These are phyloP conservation scores for Etheostoma nigrum DNA, from an alignment of 2,797 vertebrate genomes.

Conservation along the genomic window DNA sequence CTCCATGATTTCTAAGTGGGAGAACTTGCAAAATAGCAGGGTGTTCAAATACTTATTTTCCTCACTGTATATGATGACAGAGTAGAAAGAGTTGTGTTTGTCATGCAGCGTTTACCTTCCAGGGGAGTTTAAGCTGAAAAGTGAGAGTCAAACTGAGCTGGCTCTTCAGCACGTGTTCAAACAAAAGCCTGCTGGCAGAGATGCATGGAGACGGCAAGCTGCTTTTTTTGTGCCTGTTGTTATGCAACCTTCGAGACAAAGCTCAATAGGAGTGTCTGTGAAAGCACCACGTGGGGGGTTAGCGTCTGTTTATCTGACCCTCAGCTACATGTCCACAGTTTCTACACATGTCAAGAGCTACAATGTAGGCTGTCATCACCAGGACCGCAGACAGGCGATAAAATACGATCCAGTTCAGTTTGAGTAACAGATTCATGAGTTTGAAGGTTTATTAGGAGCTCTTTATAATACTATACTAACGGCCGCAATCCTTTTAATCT, in stretches of 20 bases:
- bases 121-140: slow-evolving; percentile 52
- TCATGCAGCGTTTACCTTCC: slow-evolving; percentile 46
- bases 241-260: slow-evolving; percentile 65
- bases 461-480: neutral
- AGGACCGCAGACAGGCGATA: neutral
- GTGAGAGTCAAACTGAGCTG: slow-evolving; percentile 63
- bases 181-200: slow-evolving; percentile 67
- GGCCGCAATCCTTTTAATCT: neutral
- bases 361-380: slow-evolving; percentile 6
- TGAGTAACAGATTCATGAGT: neutral
- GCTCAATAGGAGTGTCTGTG: slow-evolving; percentile 58
- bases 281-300: slow-evolving; percentile 20
- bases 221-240: slow-evolving; percentile 35
- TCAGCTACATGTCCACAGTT: slow-evolving; percentile 23
- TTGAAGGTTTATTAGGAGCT: neutral
- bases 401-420: neutral
- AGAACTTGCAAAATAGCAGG: too few species aligned
- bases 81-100: slow-evolving; percentile 26
- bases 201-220: slow-evolving; percentile 39
- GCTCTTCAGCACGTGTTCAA: slow-evolving; percentile 57
- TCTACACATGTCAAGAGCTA: slow-evolving; percentile 23
- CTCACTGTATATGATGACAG: neutral
- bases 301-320: slow-evolving; percentile 30
- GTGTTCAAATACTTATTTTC: too few species aligned
- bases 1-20: too few species aligned